These are phyloP conservation scores for Helogale parvula DNA, from an alignment of 2,113 vertebrate species.

Conservation along the genomic window DNA sequence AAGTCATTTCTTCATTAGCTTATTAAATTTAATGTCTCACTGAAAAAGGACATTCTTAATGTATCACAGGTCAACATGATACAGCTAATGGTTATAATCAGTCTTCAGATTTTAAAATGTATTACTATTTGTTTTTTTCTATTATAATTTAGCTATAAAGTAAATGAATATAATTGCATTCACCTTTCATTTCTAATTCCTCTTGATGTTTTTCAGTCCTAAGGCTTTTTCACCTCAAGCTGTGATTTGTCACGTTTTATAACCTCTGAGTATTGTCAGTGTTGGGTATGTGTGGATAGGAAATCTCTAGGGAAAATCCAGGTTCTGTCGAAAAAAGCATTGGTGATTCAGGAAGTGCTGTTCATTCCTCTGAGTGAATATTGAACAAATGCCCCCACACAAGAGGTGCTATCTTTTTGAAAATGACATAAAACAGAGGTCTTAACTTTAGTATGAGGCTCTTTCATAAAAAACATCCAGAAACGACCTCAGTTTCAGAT, in stretches of 20 bases:
- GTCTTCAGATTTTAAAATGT: background rate
- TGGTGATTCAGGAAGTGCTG: background rate
- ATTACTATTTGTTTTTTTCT: background rate
- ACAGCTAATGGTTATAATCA: background rate
- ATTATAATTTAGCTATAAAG: background rate
- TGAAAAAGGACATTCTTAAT: background rate
- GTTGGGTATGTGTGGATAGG: background rate
- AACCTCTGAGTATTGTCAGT: background rate
- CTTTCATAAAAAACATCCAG: background rate
- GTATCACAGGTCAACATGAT: background rate
- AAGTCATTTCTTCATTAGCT: background rate
- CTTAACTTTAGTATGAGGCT: background rate
- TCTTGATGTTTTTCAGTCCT: constrained; percentile 50
- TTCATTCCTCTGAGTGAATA: background rate
- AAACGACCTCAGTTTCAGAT: constrained; percentile 27
- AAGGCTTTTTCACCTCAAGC: background rate
- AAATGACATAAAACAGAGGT: constrained; percentile 58
- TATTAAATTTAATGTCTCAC: background rate
- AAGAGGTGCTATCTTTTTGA: background rate
- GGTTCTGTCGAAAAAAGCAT: background rate
- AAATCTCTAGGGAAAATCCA: background rate
- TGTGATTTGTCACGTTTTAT: constrained; percentile 29
- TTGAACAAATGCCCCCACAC: background rate
- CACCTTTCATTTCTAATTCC: constrained; percentile 48
- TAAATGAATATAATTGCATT: background rate